These are phyloP conservation scores for Helarctos malayanus DNA, from an alignment of 2,797 vertebrate species.

Conservation along the genomic window DNA sequence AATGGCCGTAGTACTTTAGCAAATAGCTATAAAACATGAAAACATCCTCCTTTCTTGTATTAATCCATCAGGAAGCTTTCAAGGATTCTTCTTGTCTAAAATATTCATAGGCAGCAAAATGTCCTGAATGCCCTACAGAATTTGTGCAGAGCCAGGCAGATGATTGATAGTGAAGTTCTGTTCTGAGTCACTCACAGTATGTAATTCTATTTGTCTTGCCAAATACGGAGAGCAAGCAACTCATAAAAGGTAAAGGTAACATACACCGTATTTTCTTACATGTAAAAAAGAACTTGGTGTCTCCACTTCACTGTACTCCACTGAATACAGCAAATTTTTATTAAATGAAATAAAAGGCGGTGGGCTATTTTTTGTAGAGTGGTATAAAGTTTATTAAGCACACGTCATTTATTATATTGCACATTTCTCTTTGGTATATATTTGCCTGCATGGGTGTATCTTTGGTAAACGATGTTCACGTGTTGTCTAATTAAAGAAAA, in stretches of 20 bases:
- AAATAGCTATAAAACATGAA: slow-evolving; percentile 88
- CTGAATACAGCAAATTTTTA: slow-evolving; percentile 82
- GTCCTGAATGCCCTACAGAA: slow-evolving; percentile 93
- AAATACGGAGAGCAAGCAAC: slow-evolving; percentile 89
- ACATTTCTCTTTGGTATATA: slow-evolving; percentile 25
- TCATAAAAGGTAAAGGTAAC: slow-evolving; percentile 90
- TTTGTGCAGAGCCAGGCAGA: slow-evolving; percentile 89
- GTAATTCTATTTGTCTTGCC: slow-evolving; percentile 93
- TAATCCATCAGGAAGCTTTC: slow-evolving; percentile 91
- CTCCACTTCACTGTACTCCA: slow-evolving; percentile 77
- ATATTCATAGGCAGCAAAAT: slow-evolving; percentile 93
- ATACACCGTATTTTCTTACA: slow-evolving; percentile 86
- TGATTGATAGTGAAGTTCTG: slow-evolving; percentile 92
- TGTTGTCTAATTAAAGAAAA: slow-evolving; percentile 53
- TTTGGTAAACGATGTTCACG: slow-evolving; percentile 29
- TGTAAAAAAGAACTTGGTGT: slow-evolving; percentile 85
- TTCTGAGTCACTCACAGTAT: slow-evolving; percentile 91
- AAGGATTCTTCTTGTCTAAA: slow-evolving; percentile 91
- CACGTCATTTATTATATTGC: slow-evolving; percentile 46
- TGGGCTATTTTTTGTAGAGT: slow-evolving; percentile 49
- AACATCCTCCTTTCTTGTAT: slow-evolving; percentile 86
- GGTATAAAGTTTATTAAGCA: slow-evolving; percentile 69
- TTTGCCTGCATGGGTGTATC: background rate
- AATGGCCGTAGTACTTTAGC: slow-evolving; percentile 84
- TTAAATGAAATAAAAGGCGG: slow-evolving; percentile 83